Evolutionary conservation across 1,140 invertebrate genomes (phyloP).

Genomic region (Tetramorium simillimum): DNA sequence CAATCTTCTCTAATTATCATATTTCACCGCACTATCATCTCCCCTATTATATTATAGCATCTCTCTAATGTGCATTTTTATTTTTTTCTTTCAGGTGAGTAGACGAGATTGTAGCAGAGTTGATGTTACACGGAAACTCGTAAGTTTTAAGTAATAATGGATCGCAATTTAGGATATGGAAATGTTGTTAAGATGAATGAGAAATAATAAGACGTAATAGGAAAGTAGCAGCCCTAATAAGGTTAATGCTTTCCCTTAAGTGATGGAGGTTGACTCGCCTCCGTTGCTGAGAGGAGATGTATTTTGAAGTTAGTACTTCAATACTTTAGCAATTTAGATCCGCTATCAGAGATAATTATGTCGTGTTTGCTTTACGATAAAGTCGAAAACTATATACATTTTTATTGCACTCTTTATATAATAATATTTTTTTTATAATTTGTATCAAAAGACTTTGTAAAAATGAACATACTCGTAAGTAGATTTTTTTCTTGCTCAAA

Average conservation of each 20-base stretch:
- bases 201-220: slow-evolving; percentile 54
- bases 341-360: slow-evolving; percentile 16
- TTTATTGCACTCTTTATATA: background rate
- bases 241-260: slow-evolving; percentile 53
- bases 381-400: background rate
- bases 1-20: background rate
- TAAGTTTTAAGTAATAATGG: slow-evolving; percentile 49
- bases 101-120: slow-evolving; percentile 10
- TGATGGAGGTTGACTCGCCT: slow-evolving; percentile 53
- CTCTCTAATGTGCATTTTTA: slow-evolving; percentile 5
- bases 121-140: background rate
- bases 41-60: background rate
- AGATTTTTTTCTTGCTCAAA: background rate
- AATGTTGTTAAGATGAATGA: slow-evolving; percentile 56
- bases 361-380: background rate
- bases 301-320: slow-evolving; percentile 37
- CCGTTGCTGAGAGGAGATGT: slow-evolving; percentile 28
- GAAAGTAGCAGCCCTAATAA: slow-evolving; percentile 52
- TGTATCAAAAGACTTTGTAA: background rate
- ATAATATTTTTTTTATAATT: background rate
- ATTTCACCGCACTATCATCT: background rate
- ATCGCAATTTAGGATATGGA: slow-evolving; percentile 45
- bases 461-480: background rate
- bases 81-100: slow-evolving; percentile 39
- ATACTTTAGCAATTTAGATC: slow-evolving; percentile 37